These are phyloP conservation scores for Natrix natrix DNA, from an alignment of 2,797 vertebrate species.

Conservation along the genomic window DNA sequence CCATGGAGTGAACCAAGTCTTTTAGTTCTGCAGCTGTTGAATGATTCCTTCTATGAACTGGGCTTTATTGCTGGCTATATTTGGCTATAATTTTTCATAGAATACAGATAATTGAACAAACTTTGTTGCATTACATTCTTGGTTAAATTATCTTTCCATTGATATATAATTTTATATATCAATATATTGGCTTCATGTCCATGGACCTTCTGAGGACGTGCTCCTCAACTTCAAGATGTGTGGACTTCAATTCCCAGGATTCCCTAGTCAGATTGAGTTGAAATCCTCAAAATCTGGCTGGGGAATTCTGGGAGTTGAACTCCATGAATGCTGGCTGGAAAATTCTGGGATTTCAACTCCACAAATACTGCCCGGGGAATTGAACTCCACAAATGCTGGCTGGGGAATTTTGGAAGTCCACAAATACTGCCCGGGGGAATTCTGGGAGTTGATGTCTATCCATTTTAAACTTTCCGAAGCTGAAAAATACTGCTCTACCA, in stretches of 20 bases:
- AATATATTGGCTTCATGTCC: not conserved
- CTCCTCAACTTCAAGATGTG: not conserved
- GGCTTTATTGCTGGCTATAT: too few relatives aligned
- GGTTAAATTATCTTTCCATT: too few relatives aligned
- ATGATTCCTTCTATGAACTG: too few relatives aligned
- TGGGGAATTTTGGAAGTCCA: too few relatives aligned
- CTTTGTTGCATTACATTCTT: too few relatives aligned
- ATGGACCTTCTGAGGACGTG: not conserved
- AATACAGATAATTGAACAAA: too few relatives aligned
- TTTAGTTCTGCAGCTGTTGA: too few relatives aligned
- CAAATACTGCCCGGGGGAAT: not conserved
- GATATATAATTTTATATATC: too few relatives aligned
- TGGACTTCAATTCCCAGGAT: not conserved
- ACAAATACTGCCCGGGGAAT: accelerated
- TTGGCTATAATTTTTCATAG: too few relatives aligned
- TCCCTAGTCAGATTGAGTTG: not conserved
- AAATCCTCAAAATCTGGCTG: not conserved
- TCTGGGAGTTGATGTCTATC: not conserved
- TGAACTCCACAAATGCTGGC: not conserved
- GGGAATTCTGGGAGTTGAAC: not conserved
- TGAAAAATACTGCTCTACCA: not conserved
- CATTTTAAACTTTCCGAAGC: not conserved
- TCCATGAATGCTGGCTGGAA: not conserved
- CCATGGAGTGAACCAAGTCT: too few relatives aligned
- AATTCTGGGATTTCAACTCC: too few relatives aligned